Evolutionary conservation across 1,140 invertebrate genomes (phyloP).

Genomic region (Vanessa tameamea): DNA sequence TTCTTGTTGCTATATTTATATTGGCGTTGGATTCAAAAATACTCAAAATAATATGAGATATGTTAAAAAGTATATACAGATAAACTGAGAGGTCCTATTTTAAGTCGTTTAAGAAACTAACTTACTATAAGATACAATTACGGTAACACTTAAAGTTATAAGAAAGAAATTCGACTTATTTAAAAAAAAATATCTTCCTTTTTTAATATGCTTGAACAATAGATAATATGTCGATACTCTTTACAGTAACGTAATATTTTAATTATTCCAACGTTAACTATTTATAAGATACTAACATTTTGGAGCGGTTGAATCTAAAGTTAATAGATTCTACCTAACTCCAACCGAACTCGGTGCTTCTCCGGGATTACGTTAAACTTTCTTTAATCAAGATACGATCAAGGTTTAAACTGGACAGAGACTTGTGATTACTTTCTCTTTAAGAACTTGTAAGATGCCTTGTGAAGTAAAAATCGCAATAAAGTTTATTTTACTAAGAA

Average conservation of each 20-base stretch:
- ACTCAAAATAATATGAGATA: too few species aligned
- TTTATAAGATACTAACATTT: slow-evolving; percentile 13
- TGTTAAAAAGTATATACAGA: too few species aligned
- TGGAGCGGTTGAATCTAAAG: slow-evolving; percentile 19
- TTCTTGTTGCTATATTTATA: too few species aligned
- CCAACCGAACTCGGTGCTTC: slow-evolving; percentile 23
- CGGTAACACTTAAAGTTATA: too few species aligned
- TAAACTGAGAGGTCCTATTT: too few species aligned
- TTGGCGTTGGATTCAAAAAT: too few species aligned
- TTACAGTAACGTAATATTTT: not conserved
- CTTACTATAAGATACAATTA: too few species aligned
- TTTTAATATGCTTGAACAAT: too few species aligned
- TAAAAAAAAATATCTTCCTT: too few species aligned
- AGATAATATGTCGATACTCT: not conserved
- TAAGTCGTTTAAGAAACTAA: too few species aligned
- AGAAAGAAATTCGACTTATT: too few species aligned
- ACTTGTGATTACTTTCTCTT: slow-evolving; percentile 27
- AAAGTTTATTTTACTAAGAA: slow-evolving; percentile 7
- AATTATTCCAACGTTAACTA: slow-evolving; percentile 1
- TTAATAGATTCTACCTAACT: slow-evolving; percentile 26
- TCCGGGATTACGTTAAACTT: slow-evolving; percentile 28
- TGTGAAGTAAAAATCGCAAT: slow-evolving; percentile 16
- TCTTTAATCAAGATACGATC: slow-evolving; percentile 29
- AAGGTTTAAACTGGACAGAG: slow-evolving; percentile 27
- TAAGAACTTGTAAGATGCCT: slow-evolving; percentile 19